Conservation (phyloP, 2,113 vertebrate species). For the Chionis minor region DNA sequence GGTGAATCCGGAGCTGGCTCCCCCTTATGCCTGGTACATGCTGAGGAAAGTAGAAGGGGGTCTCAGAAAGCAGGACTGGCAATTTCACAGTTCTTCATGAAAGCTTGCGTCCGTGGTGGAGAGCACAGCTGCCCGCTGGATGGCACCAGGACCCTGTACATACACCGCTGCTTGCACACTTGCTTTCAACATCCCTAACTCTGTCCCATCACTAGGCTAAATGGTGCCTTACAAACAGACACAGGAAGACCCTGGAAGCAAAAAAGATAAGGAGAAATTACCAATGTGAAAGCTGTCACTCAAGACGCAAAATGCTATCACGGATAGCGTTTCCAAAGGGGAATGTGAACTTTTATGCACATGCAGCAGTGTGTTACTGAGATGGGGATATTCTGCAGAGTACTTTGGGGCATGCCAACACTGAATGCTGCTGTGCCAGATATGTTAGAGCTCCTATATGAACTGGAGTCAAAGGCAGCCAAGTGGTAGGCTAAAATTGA, state of each 20-base stretch:
- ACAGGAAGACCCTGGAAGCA: neutral
- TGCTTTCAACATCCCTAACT: neutral
- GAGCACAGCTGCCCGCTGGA: neutral
- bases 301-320: neutral
- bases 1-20: accelerated
- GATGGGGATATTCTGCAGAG: neutral
- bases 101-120: accelerated
- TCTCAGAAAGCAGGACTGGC: neutral
- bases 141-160: neutral
- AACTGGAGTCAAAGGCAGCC: neutral
- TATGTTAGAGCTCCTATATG: neutral
- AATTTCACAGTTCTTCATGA: accelerated
- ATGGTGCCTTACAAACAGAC: neutral
- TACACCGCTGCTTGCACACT: accelerated
- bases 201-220: accelerated
- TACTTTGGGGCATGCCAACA: neutral
- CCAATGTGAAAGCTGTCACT: neutral
- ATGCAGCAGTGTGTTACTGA: accelerated
- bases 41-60: neutral
- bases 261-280: neutral
- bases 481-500: neutral
- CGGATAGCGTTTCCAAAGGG: accelerated
- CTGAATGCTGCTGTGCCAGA: neutral
- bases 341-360: neutral
- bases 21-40: accelerated